A percentile compares a stretch with the other conserved stretches of the same genome.
Conservation (phyloP, 2,888 invertebrate species). For the Digitonthophagus gazella region DNA sequence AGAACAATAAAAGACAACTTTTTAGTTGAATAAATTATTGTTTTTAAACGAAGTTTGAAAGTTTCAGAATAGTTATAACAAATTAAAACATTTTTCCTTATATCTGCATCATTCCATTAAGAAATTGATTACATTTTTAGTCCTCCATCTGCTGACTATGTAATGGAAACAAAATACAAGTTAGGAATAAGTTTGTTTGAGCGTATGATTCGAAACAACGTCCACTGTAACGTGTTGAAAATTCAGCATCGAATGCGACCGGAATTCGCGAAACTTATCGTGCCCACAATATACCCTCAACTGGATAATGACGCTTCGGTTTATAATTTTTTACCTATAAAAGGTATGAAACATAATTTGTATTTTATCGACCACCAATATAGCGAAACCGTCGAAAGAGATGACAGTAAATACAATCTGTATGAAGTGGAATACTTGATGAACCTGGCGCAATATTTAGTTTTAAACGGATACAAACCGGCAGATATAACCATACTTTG, state of each 20-base stretch:
- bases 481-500: constrained; percentile 71
- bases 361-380: constrained; percentile 67
- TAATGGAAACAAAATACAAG: constrained; percentile 63
- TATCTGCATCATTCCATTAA: no score
- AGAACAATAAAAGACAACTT: no score
- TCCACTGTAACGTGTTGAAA: constrained; percentile 59
- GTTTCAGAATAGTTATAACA: no score
- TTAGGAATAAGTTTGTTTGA: constrained; percentile 83
- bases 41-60: no score
- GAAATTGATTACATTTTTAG: no score
- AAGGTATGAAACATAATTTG: constrained; percentile 62
- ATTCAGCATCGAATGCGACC: constrained; percentile 78
- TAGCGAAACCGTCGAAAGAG: constrained; percentile 58
- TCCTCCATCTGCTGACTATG: constrained; percentile 62
- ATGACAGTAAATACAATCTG: constrained; percentile 61
- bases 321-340: constrained; percentile 55
- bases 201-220: constrained; percentile 65
- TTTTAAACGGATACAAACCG: constrained; percentile 59
- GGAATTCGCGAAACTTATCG: constrained; percentile 59
- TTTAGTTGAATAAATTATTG: no score
- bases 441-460: constrained; percentile 55
- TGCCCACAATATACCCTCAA: constrained; percentile 66
- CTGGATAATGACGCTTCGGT: constrained; percentile 63
- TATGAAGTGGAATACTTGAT: constrained; percentile 66
- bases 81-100: no score